Evolutionary conservation across 1,140 invertebrate species (phyloP).

Genomic region (Orius insidiosus): DNA sequence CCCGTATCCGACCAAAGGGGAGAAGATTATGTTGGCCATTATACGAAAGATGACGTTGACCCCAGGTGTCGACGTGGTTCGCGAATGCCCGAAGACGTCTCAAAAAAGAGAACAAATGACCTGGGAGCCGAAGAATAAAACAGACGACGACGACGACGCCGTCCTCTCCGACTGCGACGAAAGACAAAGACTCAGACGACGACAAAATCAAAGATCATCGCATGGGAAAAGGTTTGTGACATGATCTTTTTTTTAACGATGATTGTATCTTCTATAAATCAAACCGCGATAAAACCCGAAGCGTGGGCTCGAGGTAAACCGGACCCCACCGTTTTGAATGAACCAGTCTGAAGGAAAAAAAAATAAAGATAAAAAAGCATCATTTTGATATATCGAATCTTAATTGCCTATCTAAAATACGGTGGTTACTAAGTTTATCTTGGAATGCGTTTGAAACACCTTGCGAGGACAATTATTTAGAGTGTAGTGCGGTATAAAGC

Average conservation of each 20-base stretch:
- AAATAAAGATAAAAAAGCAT: no score
- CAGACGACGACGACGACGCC: constrained; percentile 77
- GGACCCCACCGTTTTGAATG: no score
- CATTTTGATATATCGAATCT: no score
- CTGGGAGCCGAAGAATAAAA: constrained; percentile 86
- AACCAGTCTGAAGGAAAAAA: no score
- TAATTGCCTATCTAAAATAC: no score
- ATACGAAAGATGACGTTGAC: constrained; percentile 98
- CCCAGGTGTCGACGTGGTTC: constrained; percentile 98
- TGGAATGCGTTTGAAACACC: no score
- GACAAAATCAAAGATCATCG: constrained; percentile 37
- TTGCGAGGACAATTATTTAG: no score
- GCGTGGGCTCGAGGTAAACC: constrained; percentile 1
- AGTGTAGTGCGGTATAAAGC: no score
- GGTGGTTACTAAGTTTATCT: no score
- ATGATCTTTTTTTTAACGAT: background rate
- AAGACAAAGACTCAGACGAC: constrained; percentile 55
- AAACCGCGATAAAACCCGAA: background rate
- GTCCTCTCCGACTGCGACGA: constrained; percentile 66
- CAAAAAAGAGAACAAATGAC: constrained; percentile 99
- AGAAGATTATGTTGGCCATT: constrained; percentile 97
- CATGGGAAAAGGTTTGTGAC: constrained; percentile 46
- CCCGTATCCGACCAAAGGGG: constrained; percentile 95
- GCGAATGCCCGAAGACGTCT: constrained; percentile 87
- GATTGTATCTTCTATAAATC: constrained; percentile 1